phyloP scores from a whole-genome alignment of 2,113 vertebrate genomes.

The Ophiodon elongatus region DNA sequence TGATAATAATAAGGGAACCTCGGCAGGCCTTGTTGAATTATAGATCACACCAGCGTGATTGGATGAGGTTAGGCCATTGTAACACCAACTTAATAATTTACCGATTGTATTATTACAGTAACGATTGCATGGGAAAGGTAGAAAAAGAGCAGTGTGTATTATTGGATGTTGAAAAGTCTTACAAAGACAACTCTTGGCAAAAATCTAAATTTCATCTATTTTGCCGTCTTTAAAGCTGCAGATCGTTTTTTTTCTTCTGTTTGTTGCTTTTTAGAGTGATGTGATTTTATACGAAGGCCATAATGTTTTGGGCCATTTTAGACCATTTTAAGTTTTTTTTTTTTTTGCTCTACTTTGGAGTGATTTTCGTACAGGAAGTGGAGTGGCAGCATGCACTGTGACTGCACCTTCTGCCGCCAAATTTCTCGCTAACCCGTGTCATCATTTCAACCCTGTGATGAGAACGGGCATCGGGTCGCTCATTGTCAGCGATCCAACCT shows the following conservation, averaged over 20 bases:
- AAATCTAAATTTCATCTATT: neutral
- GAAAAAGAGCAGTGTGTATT: conserved; percentile 2
- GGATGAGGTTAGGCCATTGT: conserved; percentile 83
- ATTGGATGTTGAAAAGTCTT: conserved; percentile 8
- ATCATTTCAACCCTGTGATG: conserved; percentile 32
- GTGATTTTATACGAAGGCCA: conserved; percentile 30
- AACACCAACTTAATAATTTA: conserved; percentile 83
- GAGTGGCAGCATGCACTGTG: conserved; percentile 8
- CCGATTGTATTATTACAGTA: conserved; percentile 79
- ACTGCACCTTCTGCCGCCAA: neutral
- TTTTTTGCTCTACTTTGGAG: conserved; percentile 15
- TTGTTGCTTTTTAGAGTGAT: neutral
- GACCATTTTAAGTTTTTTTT: conserved; percentile 9
- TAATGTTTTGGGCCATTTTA: conserved; percentile 30
- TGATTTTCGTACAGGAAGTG: neutral
- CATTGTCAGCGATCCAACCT: conserved; percentile 35
- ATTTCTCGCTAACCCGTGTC: conserved; percentile 19
- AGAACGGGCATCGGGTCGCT: conserved; percentile 17
- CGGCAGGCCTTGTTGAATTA: conserved; percentile 82
- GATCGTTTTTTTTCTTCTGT: neutral
- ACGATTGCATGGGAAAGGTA: conserved; percentile 74
- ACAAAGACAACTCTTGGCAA: conserved; percentile 2
- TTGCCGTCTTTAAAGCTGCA: conserved; percentile 17
- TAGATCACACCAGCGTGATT: conserved; percentile 82
- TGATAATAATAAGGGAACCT: conserved; percentile 81